phyloP scores from a whole-genome alignment of 2,888 invertebrate species.

The Nomada lathburiana region DNA sequence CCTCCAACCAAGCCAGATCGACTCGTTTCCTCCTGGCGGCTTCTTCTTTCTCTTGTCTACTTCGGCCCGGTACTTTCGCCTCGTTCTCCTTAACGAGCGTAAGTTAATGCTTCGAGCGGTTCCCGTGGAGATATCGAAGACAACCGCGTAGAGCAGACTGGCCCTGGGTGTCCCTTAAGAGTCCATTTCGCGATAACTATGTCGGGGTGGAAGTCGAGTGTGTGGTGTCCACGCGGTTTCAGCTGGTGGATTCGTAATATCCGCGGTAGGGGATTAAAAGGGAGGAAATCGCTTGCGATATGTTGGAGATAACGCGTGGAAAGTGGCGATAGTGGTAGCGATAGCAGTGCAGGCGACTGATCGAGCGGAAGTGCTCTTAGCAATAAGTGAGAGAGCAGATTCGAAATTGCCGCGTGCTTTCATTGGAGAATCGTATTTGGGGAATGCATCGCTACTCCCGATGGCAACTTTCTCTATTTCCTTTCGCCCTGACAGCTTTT shows the following conservation, averaged over 20 bases:
- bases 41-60: conserved; percentile 1
- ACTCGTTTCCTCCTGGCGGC: conserved; percentile 3
- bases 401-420: conserved; percentile 55
- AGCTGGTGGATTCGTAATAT: conserved; percentile 40
- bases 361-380: conserved; percentile 53
- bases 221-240: conserved; percentile 19
- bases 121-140: conserved; percentile 54
- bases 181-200: conserved; percentile 56
- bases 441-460: background rate
- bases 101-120: conserved; percentile 55
- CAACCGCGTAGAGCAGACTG: conserved; percentile 14
- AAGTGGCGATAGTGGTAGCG: conserved; percentile 6
- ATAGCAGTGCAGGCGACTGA: conserved; percentile 30
- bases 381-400: conserved; percentile 43
- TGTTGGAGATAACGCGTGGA: conserved; percentile 53
- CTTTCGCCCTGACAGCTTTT: no score
- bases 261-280: background rate
- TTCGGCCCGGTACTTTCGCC: conserved; percentile 19
- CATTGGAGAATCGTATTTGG: conserved; percentile 34
- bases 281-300: conserved; percentile 55
- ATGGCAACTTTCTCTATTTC: no score
- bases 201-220: conserved; percentile 29
- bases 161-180: conserved; percentile 38
- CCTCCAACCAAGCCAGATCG: background rate
- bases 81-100: conserved; percentile 54